phyloP scores from a whole-genome alignment of 2,113 vertebrate species.

The Triplophysa tibetana region DNA sequence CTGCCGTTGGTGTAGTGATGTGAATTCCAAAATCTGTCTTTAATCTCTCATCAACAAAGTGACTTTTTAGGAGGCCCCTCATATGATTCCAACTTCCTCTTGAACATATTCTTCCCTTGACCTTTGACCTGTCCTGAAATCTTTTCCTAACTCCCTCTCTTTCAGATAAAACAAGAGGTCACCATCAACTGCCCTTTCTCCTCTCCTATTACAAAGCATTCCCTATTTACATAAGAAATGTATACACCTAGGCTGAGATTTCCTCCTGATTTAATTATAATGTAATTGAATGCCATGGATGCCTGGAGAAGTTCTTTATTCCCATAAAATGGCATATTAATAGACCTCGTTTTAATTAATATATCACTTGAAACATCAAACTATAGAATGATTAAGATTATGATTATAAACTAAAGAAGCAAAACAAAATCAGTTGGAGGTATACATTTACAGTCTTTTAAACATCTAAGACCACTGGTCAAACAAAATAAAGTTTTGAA shows the following conservation, averaged over 20 bases:
- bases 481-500: no score
- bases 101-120: constrained; percentile 39
- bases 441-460: no score
- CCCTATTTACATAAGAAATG: constrained; percentile 51
- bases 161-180: constrained; percentile 45
- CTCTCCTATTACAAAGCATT: constrained; percentile 59
- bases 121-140: constrained; percentile 46
- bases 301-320: neutral
- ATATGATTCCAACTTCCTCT: constrained; percentile 17
- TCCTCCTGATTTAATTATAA: constrained; percentile 51
- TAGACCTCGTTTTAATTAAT: neutral
- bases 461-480: no score
- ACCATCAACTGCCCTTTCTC: constrained; percentile 29
- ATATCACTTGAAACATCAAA: neutral
- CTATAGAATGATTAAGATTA: neutral
- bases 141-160: constrained; percentile 24
- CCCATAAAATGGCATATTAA: neutral
- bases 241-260: constrained; percentile 53
- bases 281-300: neutral
- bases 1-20: neutral
- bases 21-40: constrained; percentile 34
- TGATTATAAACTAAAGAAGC: neutral
- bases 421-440: neutral
- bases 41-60: constrained; percentile 31
- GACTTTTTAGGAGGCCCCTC: constrained; percentile 17